These are phyloP conservation scores for Verasper variegatus DNA, from an alignment of 2,113 vertebrate genomes.

Conservation along the genomic window DNA sequence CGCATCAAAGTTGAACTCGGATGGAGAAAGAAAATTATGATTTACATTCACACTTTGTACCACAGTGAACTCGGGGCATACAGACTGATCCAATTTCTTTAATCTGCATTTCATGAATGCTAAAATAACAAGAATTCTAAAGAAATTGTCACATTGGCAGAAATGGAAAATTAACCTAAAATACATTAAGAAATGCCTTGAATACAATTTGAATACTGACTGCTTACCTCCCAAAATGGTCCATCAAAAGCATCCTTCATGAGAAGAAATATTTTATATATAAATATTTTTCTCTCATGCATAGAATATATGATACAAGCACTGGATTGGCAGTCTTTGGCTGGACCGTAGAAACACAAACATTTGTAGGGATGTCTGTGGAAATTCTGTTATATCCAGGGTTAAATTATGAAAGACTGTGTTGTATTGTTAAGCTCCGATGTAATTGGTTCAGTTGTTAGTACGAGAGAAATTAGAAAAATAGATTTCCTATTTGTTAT, in stretches of 20 bases:
- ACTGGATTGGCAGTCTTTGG: no score
- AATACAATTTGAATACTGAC: not conserved
- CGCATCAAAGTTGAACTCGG: not conserved
- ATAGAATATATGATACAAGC: no score
- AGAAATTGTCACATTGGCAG: not conserved
- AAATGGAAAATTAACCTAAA: not conserved
- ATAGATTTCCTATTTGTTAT: not conserved
- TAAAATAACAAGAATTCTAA: conserved; percentile 9
- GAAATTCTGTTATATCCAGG: not conserved
- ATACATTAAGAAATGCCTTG: not conserved
- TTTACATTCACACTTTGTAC: not conserved
- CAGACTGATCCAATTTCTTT: not conserved
- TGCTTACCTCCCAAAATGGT: not conserved
- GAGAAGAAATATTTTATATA: no score
- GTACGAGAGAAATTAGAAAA: not conserved
- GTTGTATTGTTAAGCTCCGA: no score
- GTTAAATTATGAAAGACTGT: not conserved
- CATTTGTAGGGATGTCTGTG: not conserved
- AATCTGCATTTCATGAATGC: not conserved
- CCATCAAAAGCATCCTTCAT: not conserved
- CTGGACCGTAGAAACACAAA: no score
- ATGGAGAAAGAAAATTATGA: not conserved
- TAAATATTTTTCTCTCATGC: no score
- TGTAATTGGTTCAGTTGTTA: conserved; percentile 1
- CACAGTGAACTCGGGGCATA: not conserved